Evolutionary conservation across 2,113 vertebrate species (phyloP).

Genomic region (Dunckerocampus dactyliophorus): DNA sequence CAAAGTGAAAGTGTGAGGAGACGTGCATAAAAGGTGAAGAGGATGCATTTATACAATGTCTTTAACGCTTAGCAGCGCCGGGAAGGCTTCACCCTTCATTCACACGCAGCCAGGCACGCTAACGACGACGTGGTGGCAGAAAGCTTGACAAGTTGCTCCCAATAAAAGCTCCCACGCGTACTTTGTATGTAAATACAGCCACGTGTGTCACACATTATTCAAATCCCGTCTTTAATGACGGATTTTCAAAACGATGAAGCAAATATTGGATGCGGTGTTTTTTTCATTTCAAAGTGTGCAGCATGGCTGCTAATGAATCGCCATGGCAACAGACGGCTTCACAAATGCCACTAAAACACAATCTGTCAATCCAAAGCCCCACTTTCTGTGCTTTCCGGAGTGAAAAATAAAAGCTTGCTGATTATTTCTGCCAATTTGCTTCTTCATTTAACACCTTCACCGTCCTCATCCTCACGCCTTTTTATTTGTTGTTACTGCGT

Average conservation of each 20-base stretch:
- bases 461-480: background rate
- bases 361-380: constrained; percentile 41
- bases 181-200: background rate
- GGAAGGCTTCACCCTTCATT: background rate
- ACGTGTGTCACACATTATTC: background rate
- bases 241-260: background rate
- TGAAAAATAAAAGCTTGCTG: constrained; percentile 28
- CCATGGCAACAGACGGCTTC: constrained; percentile 64
- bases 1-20: background rate
- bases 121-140: too few species aligned
- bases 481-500: background rate
- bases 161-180: too few species aligned
- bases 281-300: constrained; percentile 32
- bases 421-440: constrained; percentile 28
- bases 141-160: too few species aligned
- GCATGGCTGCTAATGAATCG: constrained; percentile 56
- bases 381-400: constrained; percentile 17
- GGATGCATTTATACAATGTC: background rate
- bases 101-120: too few species aligned
- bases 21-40: background rate
- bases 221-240: too few species aligned
- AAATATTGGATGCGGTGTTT: background rate
- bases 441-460: background rate
- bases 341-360: constrained; percentile 41
- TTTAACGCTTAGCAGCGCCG: background rate